Percentiles rank a stretch among this genome's conserved stretches.
phyloP scores from a whole-genome alignment of 1,140 invertebrate genomes.

The Drosophila sturtevanti region DNA sequence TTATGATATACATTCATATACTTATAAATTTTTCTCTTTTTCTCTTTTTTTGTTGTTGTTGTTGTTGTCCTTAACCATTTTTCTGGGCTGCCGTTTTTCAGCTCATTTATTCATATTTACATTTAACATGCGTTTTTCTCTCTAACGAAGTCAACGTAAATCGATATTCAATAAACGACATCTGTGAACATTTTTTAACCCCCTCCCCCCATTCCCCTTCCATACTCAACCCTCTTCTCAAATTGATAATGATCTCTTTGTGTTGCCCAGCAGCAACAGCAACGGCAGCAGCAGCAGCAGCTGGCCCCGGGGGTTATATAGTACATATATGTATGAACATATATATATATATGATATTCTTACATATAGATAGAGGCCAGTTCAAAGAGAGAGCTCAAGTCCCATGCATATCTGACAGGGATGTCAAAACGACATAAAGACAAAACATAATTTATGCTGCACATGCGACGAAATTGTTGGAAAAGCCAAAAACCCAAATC shows the following conservation, averaged over 20 bases:
- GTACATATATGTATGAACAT: slow-evolving; percentile 1
- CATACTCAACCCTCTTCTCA: slow-evolving; percentile 38
- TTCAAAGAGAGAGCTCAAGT: slow-evolving; percentile 28
- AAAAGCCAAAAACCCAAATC: slow-evolving; percentile 26
- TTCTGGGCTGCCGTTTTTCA: slow-evolving; percentile 68
- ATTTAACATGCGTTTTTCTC: slow-evolving; percentile 74
- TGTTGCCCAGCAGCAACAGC: slow-evolving; percentile 38
- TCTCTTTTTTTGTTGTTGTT: no score
- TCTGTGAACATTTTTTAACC: slow-evolving; percentile 75
- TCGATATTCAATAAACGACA: slow-evolving; percentile 82
- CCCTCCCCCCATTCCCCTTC: neutral
- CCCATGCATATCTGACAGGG: slow-evolving; percentile 74
- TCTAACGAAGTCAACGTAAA: slow-evolving; percentile 77
- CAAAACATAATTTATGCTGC: slow-evolving; percentile 70
- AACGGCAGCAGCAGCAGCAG: slow-evolving; percentile 31
- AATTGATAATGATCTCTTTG: slow-evolving; percentile 76
- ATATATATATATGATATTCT: neutral
- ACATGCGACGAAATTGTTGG: slow-evolving; percentile 47
- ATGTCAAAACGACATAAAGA: slow-evolving; percentile 67
- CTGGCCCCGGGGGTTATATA: slow-evolving; percentile 24
- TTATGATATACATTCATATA: slow-evolving; percentile 35
- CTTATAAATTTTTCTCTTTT: neutral
- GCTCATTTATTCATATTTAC: slow-evolving; percentile 81
- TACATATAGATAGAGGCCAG: slow-evolving; percentile 22
- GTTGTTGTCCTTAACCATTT: slow-evolving; percentile 40